A percentile compares a stretch with the other conserved stretches of the same genome.
Conservation (phyloP, 2,888 invertebrate genomes). For the Trichopoda pennipes region DNA sequence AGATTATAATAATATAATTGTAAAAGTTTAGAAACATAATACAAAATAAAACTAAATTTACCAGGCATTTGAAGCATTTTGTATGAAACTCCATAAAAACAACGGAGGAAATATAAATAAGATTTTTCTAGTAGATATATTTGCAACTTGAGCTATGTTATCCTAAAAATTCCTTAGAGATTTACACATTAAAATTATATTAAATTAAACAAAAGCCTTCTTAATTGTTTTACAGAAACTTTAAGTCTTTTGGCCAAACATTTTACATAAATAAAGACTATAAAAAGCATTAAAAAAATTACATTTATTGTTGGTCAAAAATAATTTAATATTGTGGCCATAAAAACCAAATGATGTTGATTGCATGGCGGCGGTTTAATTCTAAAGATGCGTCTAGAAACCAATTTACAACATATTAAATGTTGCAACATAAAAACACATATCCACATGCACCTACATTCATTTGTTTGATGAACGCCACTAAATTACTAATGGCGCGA, state of each 20-base stretch:
- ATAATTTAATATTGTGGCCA: conserved; percentile 28
- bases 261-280: neutral
- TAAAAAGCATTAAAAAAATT: neutral
- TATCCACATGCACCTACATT: conserved; percentile 1
- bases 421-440: conserved; percentile 9
- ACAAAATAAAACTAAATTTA: too few species aligned
- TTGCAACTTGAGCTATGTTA: neutral
- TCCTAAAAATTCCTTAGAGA: neutral
- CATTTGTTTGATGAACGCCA: conserved; percentile 2
- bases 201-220: conserved; percentile 3
- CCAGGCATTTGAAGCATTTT: too few species aligned
- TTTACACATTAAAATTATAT: neutral
- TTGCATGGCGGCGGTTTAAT: conserved; percentile 42
- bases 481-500: conserved; percentile 8
- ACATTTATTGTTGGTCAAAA: conserved; percentile 16
- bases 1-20: too few species aligned
- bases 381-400: conserved; percentile 60
- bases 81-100: neutral
- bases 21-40: too few species aligned
- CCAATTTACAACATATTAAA: conserved; percentile 42
- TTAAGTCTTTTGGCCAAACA: neutral
- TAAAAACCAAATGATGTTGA: conserved; percentile 34
- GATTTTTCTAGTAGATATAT: neutral
- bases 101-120: neutral
- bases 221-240: conserved; percentile 23